Percentiles rank a stretch among this genome's conserved stretches.
phyloP scores from a whole-genome alignment of 2,888 invertebrate genomes.

The Oscheius onirici region DNA sequence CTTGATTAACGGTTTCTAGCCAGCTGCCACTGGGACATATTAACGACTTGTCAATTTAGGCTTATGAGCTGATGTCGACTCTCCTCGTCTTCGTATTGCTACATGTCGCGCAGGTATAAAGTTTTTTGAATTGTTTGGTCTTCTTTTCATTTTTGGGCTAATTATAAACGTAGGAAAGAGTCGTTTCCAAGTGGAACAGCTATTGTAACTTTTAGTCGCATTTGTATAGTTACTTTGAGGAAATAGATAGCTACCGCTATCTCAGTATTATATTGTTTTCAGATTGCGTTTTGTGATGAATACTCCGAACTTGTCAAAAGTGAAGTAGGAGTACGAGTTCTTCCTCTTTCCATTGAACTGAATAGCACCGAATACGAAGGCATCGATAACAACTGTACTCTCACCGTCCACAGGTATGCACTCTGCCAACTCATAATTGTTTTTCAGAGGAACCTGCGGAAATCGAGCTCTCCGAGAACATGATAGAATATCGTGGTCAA shows the following conservation, averaged over 20 bases:
- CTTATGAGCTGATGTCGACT: constrained; percentile 1
- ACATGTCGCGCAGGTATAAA: background rate
- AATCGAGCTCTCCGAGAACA: constrained; percentile 31
- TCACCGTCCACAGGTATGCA: constrained; percentile 46
- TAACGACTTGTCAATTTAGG: background rate
- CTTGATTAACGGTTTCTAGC: background rate
- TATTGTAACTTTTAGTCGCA: no score
- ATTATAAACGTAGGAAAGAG: no score
- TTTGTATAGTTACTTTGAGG: background rate
- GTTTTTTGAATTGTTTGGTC: background rate
- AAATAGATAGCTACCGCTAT: no score
- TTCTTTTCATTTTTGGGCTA: no score
- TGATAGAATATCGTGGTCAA: constrained; percentile 46
- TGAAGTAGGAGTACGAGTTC: constrained; percentile 29
- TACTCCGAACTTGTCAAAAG: constrained; percentile 31
- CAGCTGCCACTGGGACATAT: background rate
- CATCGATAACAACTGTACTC: constrained; percentile 25
- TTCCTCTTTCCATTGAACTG: constrained; percentile 22
- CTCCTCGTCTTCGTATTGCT: background rate
- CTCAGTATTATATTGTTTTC: background rate
- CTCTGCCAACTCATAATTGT: no score
- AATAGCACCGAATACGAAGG: constrained; percentile 29
- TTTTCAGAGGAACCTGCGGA: constrained; percentile 23
- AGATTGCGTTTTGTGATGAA: constrained; percentile 13
- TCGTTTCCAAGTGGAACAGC: no score